Evolutionary conservation across 1,140 invertebrate species (phyloP).

Genomic region (Drosophila malerkotliana): DNA sequence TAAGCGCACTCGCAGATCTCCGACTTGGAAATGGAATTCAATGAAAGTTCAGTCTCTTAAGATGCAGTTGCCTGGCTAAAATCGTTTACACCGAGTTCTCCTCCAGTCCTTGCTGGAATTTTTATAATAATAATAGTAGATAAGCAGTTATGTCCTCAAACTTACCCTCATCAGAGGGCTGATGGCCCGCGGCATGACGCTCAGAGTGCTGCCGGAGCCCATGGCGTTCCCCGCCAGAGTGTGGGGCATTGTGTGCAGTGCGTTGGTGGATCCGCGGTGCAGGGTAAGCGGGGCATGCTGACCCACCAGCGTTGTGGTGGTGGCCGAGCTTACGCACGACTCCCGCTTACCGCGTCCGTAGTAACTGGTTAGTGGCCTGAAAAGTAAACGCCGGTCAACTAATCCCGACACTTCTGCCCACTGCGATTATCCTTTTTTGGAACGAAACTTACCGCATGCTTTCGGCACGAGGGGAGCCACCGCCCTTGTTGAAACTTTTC

Average conservation of each 20-base stretch:
- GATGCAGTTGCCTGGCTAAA: conserved; percentile 69
- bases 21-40: conserved; percentile 42
- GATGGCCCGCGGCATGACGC: conserved; percentile 76
- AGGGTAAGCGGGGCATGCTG: conserved; percentile 62
- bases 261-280: conserved; percentile 80
- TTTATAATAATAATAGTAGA: background rate
- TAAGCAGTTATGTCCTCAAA: background rate
- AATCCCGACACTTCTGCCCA: conserved; percentile 3
- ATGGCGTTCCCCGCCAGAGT: conserved; percentile 32
- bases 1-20: conserved; percentile 34
- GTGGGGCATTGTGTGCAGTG: conserved; percentile 73
- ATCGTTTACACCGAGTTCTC: conserved; percentile 76
- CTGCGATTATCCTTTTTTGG: background rate
- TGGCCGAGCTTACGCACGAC: conserved; percentile 81
- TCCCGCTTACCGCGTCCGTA: conserved; percentile 81
- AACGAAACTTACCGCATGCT: conserved; percentile 88
- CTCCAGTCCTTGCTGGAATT: conserved; percentile 72
- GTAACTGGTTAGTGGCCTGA: conserved; percentile 79
- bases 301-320: conserved; percentile 80
- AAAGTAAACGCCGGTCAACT: conserved; percentile 17
- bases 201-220: conserved; percentile 63
- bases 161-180: conserved; percentile 82
- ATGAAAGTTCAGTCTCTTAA: conserved; percentile 76
- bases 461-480: conserved; percentile 92
- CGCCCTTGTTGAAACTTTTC: conserved; percentile 87